Evolutionary conservation across 1,140 invertebrate species (phyloP), one percentile per base, ranked within the genome.

Genomic region (Teleopsis dalmanni): DNA sequence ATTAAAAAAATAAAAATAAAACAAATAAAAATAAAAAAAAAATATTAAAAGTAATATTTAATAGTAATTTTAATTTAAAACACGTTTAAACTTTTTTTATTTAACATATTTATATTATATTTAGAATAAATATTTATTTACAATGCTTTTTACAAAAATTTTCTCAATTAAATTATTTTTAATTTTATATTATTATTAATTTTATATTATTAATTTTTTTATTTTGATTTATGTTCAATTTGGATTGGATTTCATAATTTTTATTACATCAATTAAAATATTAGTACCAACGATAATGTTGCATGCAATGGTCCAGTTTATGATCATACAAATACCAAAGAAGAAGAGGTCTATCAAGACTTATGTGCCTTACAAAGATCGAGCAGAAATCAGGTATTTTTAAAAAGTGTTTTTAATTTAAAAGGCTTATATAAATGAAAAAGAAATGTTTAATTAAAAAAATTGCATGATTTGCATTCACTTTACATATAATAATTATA

Each of bases 341-440:
- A 71, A 51, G 71, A 72, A 53, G 70, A 72, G 52, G 70, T 72
- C 43, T 72, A 72, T 53, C 68, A 72, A 61, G 70, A 72, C 52
- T 58, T 72, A 52, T 72, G 70, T 58, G 66, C 65, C 36, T 55
- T 72, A 56, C 67, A 72, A 55, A 67, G 61, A 55, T 57, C 61
- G 34, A 68, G 63, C 62, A 60, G 59, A 66, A 60, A 53, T 54
- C 70, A 72, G 70, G 70, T 72, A 72, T 61, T 42, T 10, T 41
- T 50, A 42, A 31, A 25, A 44, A 4, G 13, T 44, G 25, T 35
- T 29, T 8, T 51, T 50, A 43, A 38, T 21, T 48, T 48, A 19
- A 19, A 19, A n/a, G 4, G 18, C 13, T 35, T 33, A 43, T 10
- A 31, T 7, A 43, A 27, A 9, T 26, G 4, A 13, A 9, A 25